phyloP scores from a whole-genome alignment of 2,113 vertebrate genomes.

The Thunnus thynnus region DNA sequence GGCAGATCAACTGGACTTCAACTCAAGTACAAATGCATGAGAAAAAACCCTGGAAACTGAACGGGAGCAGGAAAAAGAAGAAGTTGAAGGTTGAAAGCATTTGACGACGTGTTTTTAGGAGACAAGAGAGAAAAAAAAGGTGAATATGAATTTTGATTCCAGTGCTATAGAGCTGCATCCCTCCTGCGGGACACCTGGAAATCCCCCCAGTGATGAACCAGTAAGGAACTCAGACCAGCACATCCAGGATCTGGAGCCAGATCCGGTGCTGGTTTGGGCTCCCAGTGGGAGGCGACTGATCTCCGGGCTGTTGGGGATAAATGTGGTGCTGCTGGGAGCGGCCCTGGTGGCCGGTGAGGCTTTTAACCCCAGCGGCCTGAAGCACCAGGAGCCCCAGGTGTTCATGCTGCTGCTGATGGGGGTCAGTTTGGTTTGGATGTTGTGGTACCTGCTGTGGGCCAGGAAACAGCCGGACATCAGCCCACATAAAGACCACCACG shows the following conservation, averaged over 20 bases:
- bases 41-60: neutral
- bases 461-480: slow-evolving; percentile 68
- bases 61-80: neutral
- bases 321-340: slow-evolving; percentile 89
- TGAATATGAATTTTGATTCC: slow-evolving; percentile 22
- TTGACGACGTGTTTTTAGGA: neutral
- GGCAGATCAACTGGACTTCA: neutral
- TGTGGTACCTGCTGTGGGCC: slow-evolving; percentile 85
- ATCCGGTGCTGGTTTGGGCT: slow-evolving; percentile 69
- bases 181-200: neutral
- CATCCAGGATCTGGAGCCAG: slow-evolving; percentile 14
- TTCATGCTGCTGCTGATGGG: slow-evolving; percentile 88
- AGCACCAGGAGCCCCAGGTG: slow-evolving; percentile 82
- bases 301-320: slow-evolving; percentile 91
- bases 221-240: neutral
- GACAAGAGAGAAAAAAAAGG: neutral
- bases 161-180: neutral
- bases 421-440: slow-evolving; percentile 86
- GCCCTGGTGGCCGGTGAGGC: slow-evolving; percentile 89
- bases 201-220: neutral
- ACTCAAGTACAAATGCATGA: neutral
- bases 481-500: slow-evolving; percentile 87
- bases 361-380: slow-evolving; percentile 83
- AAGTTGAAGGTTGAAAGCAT: neutral
- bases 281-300: slow-evolving; percentile 87